These are phyloP conservation scores for Caranx ignobilis DNA, from an alignment of 2,113 vertebrate species.

Conservation along the genomic window DNA sequence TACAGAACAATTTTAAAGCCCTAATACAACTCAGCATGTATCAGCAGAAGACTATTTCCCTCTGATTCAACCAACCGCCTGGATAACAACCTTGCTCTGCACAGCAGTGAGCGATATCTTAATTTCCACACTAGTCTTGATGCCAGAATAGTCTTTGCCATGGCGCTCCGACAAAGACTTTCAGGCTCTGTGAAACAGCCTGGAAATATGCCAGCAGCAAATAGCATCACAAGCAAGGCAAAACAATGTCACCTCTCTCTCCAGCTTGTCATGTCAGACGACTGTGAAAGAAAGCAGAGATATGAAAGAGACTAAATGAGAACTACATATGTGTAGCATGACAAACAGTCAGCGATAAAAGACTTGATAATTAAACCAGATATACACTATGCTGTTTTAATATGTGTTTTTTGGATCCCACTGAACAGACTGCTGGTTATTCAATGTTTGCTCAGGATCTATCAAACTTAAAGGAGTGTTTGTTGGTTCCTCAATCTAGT, in stretches of 20 bases:
- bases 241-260: slow-evolving; percentile 1
- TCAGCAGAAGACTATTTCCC: background rate
- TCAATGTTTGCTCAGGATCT: no score
- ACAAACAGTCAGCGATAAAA: no score
- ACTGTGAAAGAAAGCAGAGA: background rate
- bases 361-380: no score
- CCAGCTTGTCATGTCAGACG: background rate
- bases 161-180: background rate
- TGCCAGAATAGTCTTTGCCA: background rate
- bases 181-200: background rate
- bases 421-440: no score
- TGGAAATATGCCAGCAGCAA: background rate
- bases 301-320: background rate
- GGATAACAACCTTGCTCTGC: background rate
- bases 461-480: no score
- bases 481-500: no score
- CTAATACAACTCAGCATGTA: background rate
- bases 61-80: background rate
- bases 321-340: background rate
- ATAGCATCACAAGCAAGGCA: slow-evolving; percentile 3
- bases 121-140: background rate
- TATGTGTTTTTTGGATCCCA: no score
- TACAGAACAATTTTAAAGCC: background rate
- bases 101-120: background rate
- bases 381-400: no score